Evolutionary conservation across 2,888 invertebrate genomes (phyloP), one percentile per base, ranked within the genome.

Genomic region (Holacanthella duospinosa): DNA sequence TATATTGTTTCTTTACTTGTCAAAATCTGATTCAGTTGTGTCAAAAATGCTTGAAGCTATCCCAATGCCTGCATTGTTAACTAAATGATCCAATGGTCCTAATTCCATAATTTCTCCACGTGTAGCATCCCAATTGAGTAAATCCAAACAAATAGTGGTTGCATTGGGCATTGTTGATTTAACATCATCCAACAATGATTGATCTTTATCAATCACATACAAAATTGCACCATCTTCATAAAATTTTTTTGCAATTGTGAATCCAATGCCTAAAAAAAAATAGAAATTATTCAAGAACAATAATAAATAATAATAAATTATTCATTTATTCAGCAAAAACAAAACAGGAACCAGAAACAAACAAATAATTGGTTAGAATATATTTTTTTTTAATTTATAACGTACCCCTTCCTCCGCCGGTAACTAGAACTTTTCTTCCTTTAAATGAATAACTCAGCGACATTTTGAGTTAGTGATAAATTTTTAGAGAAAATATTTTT

Each of bases 381-480:
- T n/a, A n/a, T n/a, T n/a, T n/a, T n/a, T n/a, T n/a, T n/a, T n/a
- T 36, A 36, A 9, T 36, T 36, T 6, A 48, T 27, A 2, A 28
- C 26, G 29, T 59, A 55, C 63, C 63, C 60, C 60, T 36, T 44
- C 63, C 63, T 12, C 63, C 63, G 21, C 63, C 63, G 19, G 63
- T 63, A 6, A 63, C 60, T 1, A 63, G 43, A 19, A 63, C 63
- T 24, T 48, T 19, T 63, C 60, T 63, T 12, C 56, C 60, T 2
- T 43, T 16, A 29, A 63, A 63, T 1, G 56, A 55, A 43, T 29
- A 19, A 25, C 48, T 19, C n/a, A 57, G 25, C 1, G 62, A 58
- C 56, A 26, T 21, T 26, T 44, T 48, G 29, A 62, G n/a, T n/a
- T n/a, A n/a, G n/a, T n/a, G n/a, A n/a, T n/a, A n/a, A n/a, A n/a